Evolutionary conservation across 2,797 vertebrate genomes (phyloP), one percentile per base, ranked within the genome.

Genomic region (Ctenopoma multispine): DNA sequence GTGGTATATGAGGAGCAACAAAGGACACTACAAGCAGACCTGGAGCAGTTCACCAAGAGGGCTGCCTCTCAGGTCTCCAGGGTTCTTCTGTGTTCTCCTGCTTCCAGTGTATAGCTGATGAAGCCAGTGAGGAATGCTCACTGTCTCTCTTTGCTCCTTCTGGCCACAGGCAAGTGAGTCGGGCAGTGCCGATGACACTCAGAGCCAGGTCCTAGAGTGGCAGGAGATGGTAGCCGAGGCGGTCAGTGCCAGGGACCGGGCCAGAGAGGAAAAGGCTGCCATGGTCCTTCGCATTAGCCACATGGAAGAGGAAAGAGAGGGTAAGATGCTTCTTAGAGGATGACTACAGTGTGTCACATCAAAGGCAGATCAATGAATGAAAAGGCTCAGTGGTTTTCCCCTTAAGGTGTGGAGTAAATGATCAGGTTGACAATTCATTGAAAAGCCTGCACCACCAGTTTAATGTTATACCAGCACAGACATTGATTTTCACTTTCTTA

Each of bases 241-340:
- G 0, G 95, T 95, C 76, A 93, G 89, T 0, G 83, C 90, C 24
- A 92, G 80, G 0, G 94, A 95, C 84, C 95, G 94, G 49, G 93
- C 91, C 80, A 88, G 85, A 56, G 95, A 96, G 76, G 96, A 96
- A 84, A 96, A 96, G 80, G 92, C 90, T 14, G 87, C 87, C 51
- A 92, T 96, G 91, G 92, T 65, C 7, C 89, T 97, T 57, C 93
- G 96, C 53, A 95, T 97, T 80, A 95, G 91, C 84, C 95, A 97
- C 90, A 95, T 97, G 81, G 96, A 97, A 89, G 96, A 97, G 87
- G 96, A 97, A 63, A 86, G 96, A 95, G 96, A 97, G 96, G 96
- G 96, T 97, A 87, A 95, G 93, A 11, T 4, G 20, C 18, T 24
- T 1, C 1, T 60, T 27, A 14, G 46, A 63, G 44, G 81, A 27